Evolutionary conservation across 2,113 vertebrate species (phyloP).

Genomic region (Macquaria ambigua): DNA sequence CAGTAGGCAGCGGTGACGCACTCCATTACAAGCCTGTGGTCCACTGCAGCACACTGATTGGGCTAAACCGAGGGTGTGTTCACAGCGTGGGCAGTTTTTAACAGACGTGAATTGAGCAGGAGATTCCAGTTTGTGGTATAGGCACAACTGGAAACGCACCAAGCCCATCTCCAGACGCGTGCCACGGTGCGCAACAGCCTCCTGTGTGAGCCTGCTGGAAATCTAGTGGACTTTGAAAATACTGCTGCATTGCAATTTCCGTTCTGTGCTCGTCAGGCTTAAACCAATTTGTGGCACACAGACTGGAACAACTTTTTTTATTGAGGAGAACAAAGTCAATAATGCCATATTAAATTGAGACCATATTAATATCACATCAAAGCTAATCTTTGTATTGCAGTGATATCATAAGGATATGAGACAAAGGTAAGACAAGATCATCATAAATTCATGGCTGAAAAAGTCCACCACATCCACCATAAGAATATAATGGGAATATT

Average conservation of each 20-base stretch:
- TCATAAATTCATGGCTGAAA: constrained; percentile 38
- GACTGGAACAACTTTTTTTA: constrained; percentile 53
- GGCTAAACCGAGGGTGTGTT: constrained; percentile 84
- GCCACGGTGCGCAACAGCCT: constrained; percentile 51
- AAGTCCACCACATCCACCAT: constrained; percentile 49
- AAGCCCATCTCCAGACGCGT: constrained; percentile 64
- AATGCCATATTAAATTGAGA: constrained; percentile 35
- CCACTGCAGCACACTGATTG: constrained; percentile 77
- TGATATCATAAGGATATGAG: background rate
- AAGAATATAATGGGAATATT: constrained; percentile 60
- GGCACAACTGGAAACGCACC: constrained; percentile 62
- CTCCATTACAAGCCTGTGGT: constrained; percentile 78
- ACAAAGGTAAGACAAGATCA: constrained; percentile 39
- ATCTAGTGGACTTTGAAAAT: constrained; percentile 57
- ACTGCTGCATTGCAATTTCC: constrained; percentile 70
- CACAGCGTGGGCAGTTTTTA: constrained; percentile 76
- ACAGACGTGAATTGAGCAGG: constrained; percentile 81
- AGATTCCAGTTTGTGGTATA: constrained; percentile 78
- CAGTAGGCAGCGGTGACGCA: constrained; percentile 73
- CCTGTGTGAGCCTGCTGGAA: constrained; percentile 50
- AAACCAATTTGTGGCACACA: constrained; percentile 54
- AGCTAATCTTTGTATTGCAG: background rate
- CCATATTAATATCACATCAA: constrained; percentile 5
- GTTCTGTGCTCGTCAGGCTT: constrained; percentile 42
- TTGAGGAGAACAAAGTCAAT: constrained; percentile 13